Evolutionary conservation across 2,113 vertebrate species (phyloP).

Genomic region (Noctilio leporinus): DNA sequence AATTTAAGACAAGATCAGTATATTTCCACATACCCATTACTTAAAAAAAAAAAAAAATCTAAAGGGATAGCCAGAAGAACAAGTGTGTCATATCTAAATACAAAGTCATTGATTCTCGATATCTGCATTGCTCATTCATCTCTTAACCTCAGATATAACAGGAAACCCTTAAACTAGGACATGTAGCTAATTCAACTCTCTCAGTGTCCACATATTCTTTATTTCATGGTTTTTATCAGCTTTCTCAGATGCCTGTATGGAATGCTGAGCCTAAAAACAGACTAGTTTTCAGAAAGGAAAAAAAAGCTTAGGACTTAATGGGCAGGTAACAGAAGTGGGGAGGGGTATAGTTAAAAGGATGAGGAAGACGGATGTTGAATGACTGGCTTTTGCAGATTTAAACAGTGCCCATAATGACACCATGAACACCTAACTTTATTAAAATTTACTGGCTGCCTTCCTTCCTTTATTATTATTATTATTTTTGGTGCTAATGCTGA

Average conservation of each 20-base stretch:
- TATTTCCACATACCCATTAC: slow-evolving; percentile 6
- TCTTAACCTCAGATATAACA: not conserved
- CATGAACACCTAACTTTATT: not conserved
- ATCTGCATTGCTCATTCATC: not conserved
- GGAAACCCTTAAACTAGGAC: not conserved
- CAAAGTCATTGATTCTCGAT: not conserved
- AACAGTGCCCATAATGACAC: not conserved
- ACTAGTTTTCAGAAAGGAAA: not conserved
- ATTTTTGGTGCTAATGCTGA: not conserved
- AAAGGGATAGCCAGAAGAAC: not conserved
- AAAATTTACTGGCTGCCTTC: not conserved
- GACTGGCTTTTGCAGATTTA: not conserved
- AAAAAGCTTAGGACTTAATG: not conserved
- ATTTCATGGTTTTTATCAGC: not conserved
- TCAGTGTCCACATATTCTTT: not conserved
- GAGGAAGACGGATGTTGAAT: not conserved
- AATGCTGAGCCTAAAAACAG: not conserved
- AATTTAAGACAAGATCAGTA: slow-evolving; percentile 46
- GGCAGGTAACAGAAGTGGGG: not conserved
- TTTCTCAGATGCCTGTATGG: not conserved
- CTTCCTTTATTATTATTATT: too few relatives aligned
- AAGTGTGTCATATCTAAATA: not conserved
- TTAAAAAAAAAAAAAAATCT: not conserved
- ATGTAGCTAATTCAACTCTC: not conserved
- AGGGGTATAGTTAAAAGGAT: not conserved